Conservation (phyloP, 2,797 vertebrate genomes). For the Melanotaenia maccullochi region DNA sequence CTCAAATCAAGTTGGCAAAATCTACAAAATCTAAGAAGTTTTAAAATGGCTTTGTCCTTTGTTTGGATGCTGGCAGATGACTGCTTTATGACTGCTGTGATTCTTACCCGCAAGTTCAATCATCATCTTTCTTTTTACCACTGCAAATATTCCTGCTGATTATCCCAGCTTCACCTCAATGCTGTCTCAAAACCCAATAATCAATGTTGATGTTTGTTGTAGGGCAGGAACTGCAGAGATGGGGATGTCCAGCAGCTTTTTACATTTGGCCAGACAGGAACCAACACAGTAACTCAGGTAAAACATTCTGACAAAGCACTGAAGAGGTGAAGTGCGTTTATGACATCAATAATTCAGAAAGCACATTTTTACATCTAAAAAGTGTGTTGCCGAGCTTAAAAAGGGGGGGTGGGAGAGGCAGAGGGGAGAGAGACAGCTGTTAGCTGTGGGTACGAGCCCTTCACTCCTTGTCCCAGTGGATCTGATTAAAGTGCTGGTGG, state of each 20-base stretch:
- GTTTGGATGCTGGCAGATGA: constrained; percentile 33
- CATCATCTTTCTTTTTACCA: constrained; percentile 65
- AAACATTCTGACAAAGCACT: constrained; percentile 38
- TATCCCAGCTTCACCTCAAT: background rate
- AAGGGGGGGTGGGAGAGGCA: constrained; percentile 16
- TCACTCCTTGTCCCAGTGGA: constrained; percentile 70
- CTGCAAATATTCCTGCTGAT: constrained; percentile 30
- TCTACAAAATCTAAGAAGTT: constrained; percentile 1
- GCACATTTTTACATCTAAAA: constrained; percentile 45
- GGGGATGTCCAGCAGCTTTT: constrained; percentile 65
- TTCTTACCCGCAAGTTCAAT: constrained; percentile 46
- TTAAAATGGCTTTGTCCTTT: constrained; percentile 17
- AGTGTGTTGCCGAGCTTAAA: constrained; percentile 28
- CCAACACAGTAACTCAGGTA: constrained; percentile 64
- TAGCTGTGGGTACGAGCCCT: constrained; percentile 46
- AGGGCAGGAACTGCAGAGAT: constrained; percentile 67
- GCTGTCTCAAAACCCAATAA: constrained; percentile 4
- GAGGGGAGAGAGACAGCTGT: constrained; percentile 14
- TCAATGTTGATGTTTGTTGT: constrained; percentile 36
- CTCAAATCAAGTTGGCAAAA: constrained; percentile 78
- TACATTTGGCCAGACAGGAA: constrained; percentile 49
- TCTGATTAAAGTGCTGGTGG: constrained; percentile 76
- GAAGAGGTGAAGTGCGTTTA: constrained; percentile 66
- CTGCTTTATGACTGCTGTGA: constrained; percentile 36
- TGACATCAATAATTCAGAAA: constrained; percentile 70